phyloP scores from a whole-genome alignment of 2,113 vertebrate genomes.

The Bucco capensis region DNA sequence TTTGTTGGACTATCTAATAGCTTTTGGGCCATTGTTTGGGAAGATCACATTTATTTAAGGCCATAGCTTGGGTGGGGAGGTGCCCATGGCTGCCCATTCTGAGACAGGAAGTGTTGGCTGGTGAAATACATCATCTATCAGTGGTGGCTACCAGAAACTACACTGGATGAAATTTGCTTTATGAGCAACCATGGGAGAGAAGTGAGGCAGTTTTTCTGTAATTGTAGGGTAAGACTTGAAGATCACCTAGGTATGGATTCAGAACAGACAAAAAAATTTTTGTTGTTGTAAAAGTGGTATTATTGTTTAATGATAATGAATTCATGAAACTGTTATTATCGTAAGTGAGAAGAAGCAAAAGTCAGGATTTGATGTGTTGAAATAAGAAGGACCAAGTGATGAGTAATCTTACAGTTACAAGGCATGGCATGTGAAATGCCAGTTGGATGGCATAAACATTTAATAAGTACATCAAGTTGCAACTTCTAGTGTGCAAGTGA shows the following conservation, averaged over 20 bases:
- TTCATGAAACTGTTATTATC: not conserved
- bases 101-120: not conserved
- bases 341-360: slow-evolving; percentile 13
- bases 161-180: not conserved
- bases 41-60: not conserved
- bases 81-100: fast-evolving
- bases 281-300: not conserved
- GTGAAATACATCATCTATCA: not conserved
- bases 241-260: not conserved
- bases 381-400: slow-evolving; percentile 17
- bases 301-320: not conserved
- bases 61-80: not conserved
- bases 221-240: not conserved
- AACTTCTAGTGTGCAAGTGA: not conserved
- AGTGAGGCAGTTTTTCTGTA: not conserved
- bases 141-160: not conserved
- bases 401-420: slow-evolving; percentile 17
- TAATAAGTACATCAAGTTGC: not conserved
- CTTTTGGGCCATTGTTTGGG: too few species aligned
- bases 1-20: too few species aligned
- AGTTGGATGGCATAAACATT: not conserved
- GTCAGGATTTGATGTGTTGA: slow-evolving; percentile 6
- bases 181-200: not conserved
- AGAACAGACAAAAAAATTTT: not conserved
- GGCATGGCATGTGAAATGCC: not conserved